phyloP scores from a whole-genome alignment of 2,888 invertebrate species.

The Phoronis australis region DNA sequence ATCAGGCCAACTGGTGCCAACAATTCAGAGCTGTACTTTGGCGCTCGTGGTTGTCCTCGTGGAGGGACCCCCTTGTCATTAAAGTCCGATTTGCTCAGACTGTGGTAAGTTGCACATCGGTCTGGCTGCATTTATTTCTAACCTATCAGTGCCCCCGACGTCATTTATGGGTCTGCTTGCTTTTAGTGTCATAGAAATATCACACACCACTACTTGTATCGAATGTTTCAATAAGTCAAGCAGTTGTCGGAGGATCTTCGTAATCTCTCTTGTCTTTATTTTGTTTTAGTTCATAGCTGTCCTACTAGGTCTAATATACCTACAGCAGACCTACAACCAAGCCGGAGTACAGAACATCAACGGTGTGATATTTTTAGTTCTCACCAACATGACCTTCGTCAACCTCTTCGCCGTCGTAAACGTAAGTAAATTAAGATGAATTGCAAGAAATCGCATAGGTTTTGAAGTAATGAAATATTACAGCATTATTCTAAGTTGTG shows the following conservation, averaged over 20 bases:
- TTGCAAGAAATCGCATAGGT: too few relatives aligned
- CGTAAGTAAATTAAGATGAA: too few relatives aligned
- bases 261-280: too few relatives aligned
- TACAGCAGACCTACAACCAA: conserved; percentile 71
- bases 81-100: conserved; percentile 84
- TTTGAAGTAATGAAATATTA: too few relatives aligned
- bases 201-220: too few relatives aligned
- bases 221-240: too few relatives aligned
- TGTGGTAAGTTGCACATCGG: conserved; percentile 72
- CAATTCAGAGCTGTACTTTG: conserved; percentile 86
- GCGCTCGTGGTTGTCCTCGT: conserved; percentile 82
- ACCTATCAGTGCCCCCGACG: too few relatives aligned
- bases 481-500: too few relatives aligned
- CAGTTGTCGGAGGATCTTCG: too few relatives aligned
- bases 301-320: conserved; percentile 83
- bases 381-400: conserved; percentile 66
- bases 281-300: conserved; percentile 80
- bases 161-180: too few relatives aligned
- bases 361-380: conserved; percentile 38
- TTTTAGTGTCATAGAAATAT: too few relatives aligned
- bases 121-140: too few relatives aligned
- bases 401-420: conserved; percentile 92
- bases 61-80: conserved; percentile 85
- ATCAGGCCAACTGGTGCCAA: conserved; percentile 80
- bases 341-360: conserved; percentile 65